Base-by-base conservation (phyloP, 2,797 vertebrate species). In the Chrysocyon brachyurus region DNA sequence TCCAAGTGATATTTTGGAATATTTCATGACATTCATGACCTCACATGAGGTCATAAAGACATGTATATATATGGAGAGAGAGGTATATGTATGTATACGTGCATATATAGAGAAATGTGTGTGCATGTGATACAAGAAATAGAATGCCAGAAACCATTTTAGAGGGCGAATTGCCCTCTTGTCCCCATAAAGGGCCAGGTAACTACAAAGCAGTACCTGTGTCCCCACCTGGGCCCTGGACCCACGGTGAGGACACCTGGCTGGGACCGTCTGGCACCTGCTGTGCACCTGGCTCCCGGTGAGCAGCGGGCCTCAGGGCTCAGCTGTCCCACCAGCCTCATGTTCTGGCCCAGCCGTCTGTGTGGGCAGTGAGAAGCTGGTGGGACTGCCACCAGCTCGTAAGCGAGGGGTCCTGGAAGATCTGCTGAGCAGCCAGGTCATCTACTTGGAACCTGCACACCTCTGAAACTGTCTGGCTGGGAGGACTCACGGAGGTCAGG, bases 61-160 rank as follows among this genome's bases (percentile, higher is more conserved):
- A 46, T 12, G 1, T 26, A 46, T 22, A 3, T 40, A 8, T 49
- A 24, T 10, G 46, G 73, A 49, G 46, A 49, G 3, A 52, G 73
- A 52, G 11, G 46, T 28, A 10, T 11, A 21, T 14, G 21, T 28
- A 11, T 49, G 26, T 2, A 0, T 5, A 9, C 11, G 46, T 17
- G 9, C 26, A 1, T 17, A 49, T 0, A 16, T 12, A 4, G 46
- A 49, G 40, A 46, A 28, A 4, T 3, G 4, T 28, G 6, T 5
- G 10, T 31, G 26, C 21, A 12, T 7, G 4, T 12, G 26, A 12
- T 3, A 5, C 21, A 12, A 84, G 40, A 84, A n/a, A n/a, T 5
- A 49, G 56, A 10, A 17, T 4, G 0, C 26, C 12, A 49, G 19
- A 31, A 12, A 28, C 59, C 28, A 21, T 31, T 63, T 49, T 28